Percentiles rank a stretch among this genome's conserved stretches.
These are phyloP conservation scores for Ptychochromis oligacanthus DNA, from an alignment of 2,113 vertebrate genomes.

Conservation along the genomic window DNA sequence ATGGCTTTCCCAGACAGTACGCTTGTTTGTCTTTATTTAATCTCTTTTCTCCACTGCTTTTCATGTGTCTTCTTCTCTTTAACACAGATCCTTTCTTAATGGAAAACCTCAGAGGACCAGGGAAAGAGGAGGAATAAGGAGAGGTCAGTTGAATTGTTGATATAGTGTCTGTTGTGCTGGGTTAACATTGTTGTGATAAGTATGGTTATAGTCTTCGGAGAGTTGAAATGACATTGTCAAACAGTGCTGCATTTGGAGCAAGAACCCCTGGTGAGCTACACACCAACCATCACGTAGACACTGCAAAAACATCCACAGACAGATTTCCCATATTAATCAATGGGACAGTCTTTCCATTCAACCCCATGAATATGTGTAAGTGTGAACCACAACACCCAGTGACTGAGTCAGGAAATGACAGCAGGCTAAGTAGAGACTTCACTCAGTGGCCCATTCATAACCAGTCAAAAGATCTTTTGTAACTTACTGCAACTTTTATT, in stretches of 20 bases:
- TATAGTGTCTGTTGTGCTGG: constrained; percentile 30
- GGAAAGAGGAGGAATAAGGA: constrained; percentile 9
- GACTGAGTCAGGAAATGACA: constrained; percentile 46
- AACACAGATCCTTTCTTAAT: constrained; percentile 30
- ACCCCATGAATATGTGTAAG: neutral
- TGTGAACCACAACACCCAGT: neutral
- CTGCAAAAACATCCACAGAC: constrained; percentile 26
- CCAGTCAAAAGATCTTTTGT: constrained; percentile 73
- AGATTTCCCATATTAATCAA: neutral
- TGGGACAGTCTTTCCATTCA: constrained; percentile 13
- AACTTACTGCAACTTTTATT: constrained; percentile 6
- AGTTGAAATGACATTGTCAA: constrained; percentile 47
- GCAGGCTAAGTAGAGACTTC: neutral
- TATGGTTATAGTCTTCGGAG: constrained; percentile 46
- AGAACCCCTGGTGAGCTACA: constrained; percentile 14
- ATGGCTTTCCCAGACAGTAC: constrained; percentile 68
- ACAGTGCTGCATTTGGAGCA: constrained; percentile 3
- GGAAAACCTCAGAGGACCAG: constrained; percentile 32
- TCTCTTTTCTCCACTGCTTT: constrained; percentile 32
- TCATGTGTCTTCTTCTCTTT: constrained; percentile 32
- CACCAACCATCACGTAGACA: constrained; percentile 27
- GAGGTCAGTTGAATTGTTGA: constrained; percentile 40
- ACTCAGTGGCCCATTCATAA: constrained; percentile 51
- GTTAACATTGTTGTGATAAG: constrained; percentile 45
- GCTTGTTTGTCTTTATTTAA: constrained; percentile 67